A percentile compares a stretch with the other conserved stretches of the same genome.
Conservation (phyloP, 23 tunicate genomes). For the Trididemnum nubilum region DNA sequence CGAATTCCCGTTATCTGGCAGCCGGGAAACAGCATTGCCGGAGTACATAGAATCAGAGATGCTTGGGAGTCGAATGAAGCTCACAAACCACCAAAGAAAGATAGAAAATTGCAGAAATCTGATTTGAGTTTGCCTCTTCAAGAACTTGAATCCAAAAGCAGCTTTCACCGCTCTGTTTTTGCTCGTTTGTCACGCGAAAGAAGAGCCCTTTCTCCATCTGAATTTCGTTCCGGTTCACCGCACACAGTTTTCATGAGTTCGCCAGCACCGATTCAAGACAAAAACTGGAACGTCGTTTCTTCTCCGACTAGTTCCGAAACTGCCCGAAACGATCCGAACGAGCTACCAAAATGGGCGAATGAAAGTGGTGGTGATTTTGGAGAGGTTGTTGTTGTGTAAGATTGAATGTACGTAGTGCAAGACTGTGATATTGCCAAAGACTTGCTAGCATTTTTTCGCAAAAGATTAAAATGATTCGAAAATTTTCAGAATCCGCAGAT, state of each 20-base stretch:
- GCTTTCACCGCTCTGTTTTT: not conserved
- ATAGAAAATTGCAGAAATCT: not conserved
- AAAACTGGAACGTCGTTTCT: slow-evolving; percentile 52
- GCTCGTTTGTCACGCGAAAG: not conserved
- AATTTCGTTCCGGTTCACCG: slow-evolving; percentile 5
- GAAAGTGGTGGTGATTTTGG: slow-evolving; percentile 56
- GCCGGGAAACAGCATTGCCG: slow-evolving; percentile 56
- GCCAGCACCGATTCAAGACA: slow-evolving; percentile 31
- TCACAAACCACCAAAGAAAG: slow-evolving; percentile 29
- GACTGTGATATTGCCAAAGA: no score
- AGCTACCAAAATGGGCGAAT: slow-evolving; percentile 62
- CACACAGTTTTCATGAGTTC: not conserved
- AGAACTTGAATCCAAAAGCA: not conserved
- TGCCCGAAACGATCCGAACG: not conserved
- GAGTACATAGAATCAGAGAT: slow-evolving; percentile 59
- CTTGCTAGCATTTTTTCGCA: no score
- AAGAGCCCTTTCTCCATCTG: not conserved
- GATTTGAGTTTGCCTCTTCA: not conserved
- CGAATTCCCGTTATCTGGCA: slow-evolving; percentile 62
- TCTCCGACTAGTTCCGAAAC: slow-evolving; percentile 10
- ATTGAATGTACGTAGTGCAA: no score
- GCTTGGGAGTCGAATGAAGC: slow-evolving; percentile 17
- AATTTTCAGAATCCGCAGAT: no score
- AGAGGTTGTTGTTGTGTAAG: slow-evolving; percentile 75
- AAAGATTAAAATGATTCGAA: no score